Base-by-base conservation (phyloP, 2,888 invertebrate genomes). In the Apodemia mormo region DNA sequence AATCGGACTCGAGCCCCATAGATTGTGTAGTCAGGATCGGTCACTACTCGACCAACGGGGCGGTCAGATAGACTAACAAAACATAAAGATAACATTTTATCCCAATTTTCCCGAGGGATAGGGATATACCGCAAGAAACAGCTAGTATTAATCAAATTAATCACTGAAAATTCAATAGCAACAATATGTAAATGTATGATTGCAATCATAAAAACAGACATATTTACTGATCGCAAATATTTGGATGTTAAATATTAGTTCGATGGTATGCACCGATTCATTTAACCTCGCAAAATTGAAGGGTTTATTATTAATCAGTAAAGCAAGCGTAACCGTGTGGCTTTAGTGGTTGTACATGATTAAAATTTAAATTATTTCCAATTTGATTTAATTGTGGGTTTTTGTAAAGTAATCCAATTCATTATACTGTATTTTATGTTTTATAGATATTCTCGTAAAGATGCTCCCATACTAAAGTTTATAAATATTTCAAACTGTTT, bases 261-360 rank as follows among this genome's bases (percentile, higher is more conserved):
- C 10, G 12, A 61, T 4, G 61, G 10, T 30, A 61, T 33, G 22
- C 33, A n/a, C 33, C 64, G 49, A 49, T 68, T 68, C 49, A 43
- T 68, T 66, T 56, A 70, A 67, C 68, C 67, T 66, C 43, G 52
- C 67, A 54, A 71, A 75, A 72, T 73, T 73, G 40, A 69, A 68
- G 67, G 73, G 70, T 74, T 74, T 73, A 76, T 76, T 71, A 72
- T 75, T 71, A 74, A 76, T 73, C 68, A 69, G 65, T 40, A 56
- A 67, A 54, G 49, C 65, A 56, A 66, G 61, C 68, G 64, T 67
- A 70, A 72, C 71, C 54, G 37, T 69, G 71, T 73, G 73, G 75
- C 71, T 77, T 74, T 66, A 67, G 78, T 66, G 77, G 81, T 75
- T 80, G 73, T 76, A 80, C 78, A 81, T 84, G 85, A 85, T 86